A percentile compares a stretch with the other conserved stretches of the same genome.
phyloP scores from a whole-genome alignment of 1,140 invertebrate genomes.

The Pristionchus pacificus region DNA sequence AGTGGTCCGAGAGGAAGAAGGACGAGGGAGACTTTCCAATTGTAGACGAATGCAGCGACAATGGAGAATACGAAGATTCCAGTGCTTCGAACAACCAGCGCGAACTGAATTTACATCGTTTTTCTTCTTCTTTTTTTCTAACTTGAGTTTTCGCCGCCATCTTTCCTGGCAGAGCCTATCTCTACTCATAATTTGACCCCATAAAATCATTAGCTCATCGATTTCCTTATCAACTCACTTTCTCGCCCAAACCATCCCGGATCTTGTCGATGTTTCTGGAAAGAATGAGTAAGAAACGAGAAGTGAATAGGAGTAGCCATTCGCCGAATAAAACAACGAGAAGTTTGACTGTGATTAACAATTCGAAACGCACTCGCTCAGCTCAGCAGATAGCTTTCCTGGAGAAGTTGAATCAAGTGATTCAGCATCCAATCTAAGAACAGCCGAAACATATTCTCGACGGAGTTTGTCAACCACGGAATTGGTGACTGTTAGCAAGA shows the following conservation, averaged over 20 bases:
- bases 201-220: too few relatives aligned
- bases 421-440: conserved; percentile 78
- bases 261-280: conserved; percentile 77
- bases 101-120: neutral
- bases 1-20: conserved; percentile 3
- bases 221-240: too few relatives aligned
- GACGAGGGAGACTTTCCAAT: conserved; percentile 31
- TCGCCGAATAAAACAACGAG: too few relatives aligned
- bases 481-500: neutral
- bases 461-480: conserved; percentile 70
- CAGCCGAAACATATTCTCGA: conserved; percentile 69
- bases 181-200: neutral
- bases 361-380: conserved; percentile 85
- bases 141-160: conserved; percentile 17
- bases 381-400: conserved; percentile 78
- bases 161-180: neutral
- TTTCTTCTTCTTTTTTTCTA: neutral
- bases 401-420: conserved; percentile 82
- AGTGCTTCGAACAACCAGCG: neutral
- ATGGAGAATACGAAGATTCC: neutral
- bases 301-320: conserved; percentile 1
- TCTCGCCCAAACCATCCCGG: conserved; percentile 82
- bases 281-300: neutral
- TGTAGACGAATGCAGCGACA: conserved; percentile 34
- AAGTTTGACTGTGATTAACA: too few relatives aligned